These are phyloP conservation scores for Cheilosia scutellata DNA, from an alignment of 2,888 invertebrate species.

Conservation along the genomic window DNA sequence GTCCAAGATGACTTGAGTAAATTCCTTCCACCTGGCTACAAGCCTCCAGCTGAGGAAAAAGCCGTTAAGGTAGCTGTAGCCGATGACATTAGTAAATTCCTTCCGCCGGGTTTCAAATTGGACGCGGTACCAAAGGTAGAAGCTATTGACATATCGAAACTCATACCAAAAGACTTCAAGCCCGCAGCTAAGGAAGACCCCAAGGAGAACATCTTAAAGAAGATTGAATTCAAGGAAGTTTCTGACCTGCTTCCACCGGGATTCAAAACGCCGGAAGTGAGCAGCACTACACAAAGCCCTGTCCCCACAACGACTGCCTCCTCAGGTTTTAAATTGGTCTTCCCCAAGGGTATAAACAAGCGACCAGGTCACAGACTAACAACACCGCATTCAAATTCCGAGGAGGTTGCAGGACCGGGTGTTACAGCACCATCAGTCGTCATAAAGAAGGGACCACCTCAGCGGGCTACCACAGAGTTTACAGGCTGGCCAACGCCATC, in stretches of 20 bases:
- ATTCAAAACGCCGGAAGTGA: constrained; percentile 82
- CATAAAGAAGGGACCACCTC: constrained; percentile 94
- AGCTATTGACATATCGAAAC: constrained; percentile 85
- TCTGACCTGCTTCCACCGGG: constrained; percentile 85
- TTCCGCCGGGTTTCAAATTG: constrained; percentile 87
- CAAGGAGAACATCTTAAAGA: constrained; percentile 77
- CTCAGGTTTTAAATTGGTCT: constrained; percentile 88
- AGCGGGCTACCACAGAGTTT: constrained; percentile 94
- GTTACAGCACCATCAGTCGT: constrained; percentile 86
- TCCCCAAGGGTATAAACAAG: constrained; percentile 87
- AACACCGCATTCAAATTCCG: constrained; percentile 85
- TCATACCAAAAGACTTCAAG: constrained; percentile 88
- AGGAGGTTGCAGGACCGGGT: constrained; percentile 83
- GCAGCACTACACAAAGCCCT: constrained; percentile 74
- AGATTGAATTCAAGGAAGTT: constrained; percentile 83
- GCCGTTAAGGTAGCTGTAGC: constrained; percentile 82
- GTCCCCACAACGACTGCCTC: constrained; percentile 84
- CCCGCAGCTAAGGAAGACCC: constrained; percentile 73
- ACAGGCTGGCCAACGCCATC: constrained; percentile 96
- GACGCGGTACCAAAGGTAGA: constrained; percentile 77
- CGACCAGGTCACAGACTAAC: constrained; percentile 86
- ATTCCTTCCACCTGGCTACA: constrained; percentile 89
- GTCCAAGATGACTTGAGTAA: constrained; percentile 86
- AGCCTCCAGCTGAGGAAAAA: constrained; percentile 80
- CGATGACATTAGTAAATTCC: constrained; percentile 87